These are phyloP conservation scores for Psittacula echo DNA, from an alignment of 2,797 vertebrate genomes.

Conservation along the genomic window DNA sequence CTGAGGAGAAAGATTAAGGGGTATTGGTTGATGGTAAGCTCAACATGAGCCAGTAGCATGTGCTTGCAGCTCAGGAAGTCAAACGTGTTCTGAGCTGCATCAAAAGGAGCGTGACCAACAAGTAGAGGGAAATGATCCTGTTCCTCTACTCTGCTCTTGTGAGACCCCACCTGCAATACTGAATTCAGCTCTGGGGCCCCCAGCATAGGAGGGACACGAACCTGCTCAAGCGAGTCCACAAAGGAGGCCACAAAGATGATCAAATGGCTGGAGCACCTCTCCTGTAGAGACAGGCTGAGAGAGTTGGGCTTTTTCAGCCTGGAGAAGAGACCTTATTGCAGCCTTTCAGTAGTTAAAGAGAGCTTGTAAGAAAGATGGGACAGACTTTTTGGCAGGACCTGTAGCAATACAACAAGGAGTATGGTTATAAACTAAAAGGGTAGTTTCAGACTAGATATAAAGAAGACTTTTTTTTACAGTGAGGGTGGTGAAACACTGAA, in stretches of 20 bases:
- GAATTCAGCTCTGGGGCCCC: not conserved
- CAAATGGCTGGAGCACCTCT: not conserved
- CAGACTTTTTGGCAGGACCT: not conserved
- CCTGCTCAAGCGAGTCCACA: not conserved
- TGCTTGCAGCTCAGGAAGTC: not conserved
- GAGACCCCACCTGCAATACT: not conserved
- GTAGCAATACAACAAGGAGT: not conserved
- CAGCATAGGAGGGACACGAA: not conserved
- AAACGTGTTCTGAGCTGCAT: not conserved
- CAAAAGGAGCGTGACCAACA: fast-evolving
- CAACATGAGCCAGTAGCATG: fast-evolving
- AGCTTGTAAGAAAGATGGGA: not conserved
- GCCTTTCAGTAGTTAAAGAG: not conserved
- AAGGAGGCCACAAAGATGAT: not conserved
- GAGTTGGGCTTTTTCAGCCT: not conserved
- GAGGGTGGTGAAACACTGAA: not conserved
- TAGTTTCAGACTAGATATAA: not conserved
- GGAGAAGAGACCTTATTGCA: not conserved
- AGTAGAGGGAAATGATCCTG: not conserved
- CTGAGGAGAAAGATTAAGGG: not conserved
- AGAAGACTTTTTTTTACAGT: not conserved
- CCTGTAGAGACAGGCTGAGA: not conserved
- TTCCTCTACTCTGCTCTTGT: not conserved
- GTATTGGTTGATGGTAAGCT: not conserved
- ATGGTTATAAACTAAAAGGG: not conserved